Conservation (phyloP, 2,888 invertebrate species). For the Caenorhabditis macrosperma region DNA sequence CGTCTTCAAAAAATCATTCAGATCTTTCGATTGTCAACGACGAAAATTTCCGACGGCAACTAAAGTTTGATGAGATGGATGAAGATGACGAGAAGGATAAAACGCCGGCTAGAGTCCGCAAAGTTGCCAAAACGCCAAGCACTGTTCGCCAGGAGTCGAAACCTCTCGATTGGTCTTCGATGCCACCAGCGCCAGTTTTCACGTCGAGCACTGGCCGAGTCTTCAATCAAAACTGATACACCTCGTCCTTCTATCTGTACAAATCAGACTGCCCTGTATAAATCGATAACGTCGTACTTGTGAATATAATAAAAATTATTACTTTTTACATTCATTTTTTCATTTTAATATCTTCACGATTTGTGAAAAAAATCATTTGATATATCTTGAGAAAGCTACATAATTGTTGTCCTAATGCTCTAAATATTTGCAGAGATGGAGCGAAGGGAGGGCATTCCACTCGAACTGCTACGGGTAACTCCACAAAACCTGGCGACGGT, state of each 20-base stretch:
- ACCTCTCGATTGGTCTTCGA: constrained; percentile 14
- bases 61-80: constrained; percentile 46
- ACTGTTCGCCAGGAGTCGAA: constrained; percentile 8
- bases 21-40: constrained; percentile 22
- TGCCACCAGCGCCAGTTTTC: constrained; percentile 44
- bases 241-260: constrained; percentile 12
- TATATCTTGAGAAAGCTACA: background rate
- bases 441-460: background rate
- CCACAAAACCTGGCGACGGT: constrained; percentile 24
- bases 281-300: background rate
- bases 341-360: background rate
- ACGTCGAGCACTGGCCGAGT: constrained; percentile 16
- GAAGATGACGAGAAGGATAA: constrained; percentile 32
- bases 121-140: background rate
- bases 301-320: constrained; percentile 21
- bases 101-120: constrained; percentile 12
- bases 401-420: background rate
- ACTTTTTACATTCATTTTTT: background rate
- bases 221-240: constrained; percentile 35
- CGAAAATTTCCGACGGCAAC: background rate
- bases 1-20: constrained; percentile 10
- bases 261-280: constrained; percentile 39
- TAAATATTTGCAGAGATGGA: constrained; percentile 7
- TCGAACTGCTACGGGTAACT: constrained; percentile 38
- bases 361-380: background rate